Conservation (phyloP, 92 coral and sea anemone genomes). For the Zoanthus sansibaricus region DNA sequence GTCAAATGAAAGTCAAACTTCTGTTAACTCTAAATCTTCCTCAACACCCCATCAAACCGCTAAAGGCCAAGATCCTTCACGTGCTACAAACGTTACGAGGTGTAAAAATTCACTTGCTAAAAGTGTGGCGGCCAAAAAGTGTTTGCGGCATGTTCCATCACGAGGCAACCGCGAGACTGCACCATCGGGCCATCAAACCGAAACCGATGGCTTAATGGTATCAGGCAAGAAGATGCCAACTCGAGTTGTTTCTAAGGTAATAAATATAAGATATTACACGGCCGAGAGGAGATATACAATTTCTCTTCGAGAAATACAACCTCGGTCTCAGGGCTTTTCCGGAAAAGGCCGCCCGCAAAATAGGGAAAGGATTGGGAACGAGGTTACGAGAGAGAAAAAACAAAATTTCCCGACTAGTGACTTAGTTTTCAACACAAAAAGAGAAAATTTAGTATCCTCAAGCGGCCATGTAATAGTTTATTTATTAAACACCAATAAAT, state of each 20-base stretch:
- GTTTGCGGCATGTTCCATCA: background rate
- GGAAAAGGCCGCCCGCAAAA: too few relatives aligned
- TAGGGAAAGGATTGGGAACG: too few relatives aligned
- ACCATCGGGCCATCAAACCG: background rate
- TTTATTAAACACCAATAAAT: too few relatives aligned
- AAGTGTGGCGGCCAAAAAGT: background rate
- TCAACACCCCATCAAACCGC: background rate
- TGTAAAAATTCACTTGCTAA: constrained; percentile 8
- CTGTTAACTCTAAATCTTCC: background rate
- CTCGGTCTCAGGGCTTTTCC: too few relatives aligned
- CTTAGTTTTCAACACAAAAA: too few relatives aligned
- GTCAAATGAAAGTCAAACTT: background rate
- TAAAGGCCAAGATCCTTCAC: background rate
- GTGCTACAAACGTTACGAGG: background rate
- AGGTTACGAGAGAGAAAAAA: too few relatives aligned
- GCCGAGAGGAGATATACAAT: too few relatives aligned
- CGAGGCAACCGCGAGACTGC: constrained; percentile 26
- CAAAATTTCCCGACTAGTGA: too few relatives aligned
- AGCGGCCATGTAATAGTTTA: too few relatives aligned
- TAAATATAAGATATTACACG: background rate
- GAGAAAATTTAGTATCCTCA: too few relatives aligned
- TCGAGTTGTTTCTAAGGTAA: constrained; percentile 35
- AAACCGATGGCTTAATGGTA: background rate
- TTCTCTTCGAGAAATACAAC: background rate
- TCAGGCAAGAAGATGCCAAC: constrained; percentile 22